Conservation (phyloP, 2,888 invertebrate genomes). For the Dicyrtomina minuta region DNA sequence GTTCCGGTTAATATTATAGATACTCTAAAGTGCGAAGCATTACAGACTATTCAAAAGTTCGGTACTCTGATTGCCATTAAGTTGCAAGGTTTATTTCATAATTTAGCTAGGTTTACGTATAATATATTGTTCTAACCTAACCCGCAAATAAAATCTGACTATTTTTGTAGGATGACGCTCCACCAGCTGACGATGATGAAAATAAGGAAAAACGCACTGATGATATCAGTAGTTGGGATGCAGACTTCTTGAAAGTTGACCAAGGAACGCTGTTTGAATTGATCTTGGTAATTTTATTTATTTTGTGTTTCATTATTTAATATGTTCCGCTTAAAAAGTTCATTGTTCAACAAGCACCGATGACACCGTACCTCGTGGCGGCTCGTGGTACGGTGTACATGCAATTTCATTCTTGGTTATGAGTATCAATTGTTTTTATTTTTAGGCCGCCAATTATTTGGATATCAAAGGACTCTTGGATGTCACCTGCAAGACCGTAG, state of each 20-base stretch:
- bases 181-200: slow-evolving; percentile 94
- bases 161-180: slow-evolving; percentile 75
- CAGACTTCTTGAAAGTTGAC: slow-evolving; percentile 97
- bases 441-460: slow-evolving; percentile 85
- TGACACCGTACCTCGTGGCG: not conserved
- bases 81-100: too few relatives aligned
- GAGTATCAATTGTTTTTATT: not conserved
- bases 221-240: slow-evolving; percentile 98
- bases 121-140: too few relatives aligned
- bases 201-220: slow-evolving; percentile 98
- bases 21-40: too few relatives aligned
- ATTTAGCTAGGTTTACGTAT: too few relatives aligned
- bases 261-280: slow-evolving; percentile 95
- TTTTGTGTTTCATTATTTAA: too few relatives aligned
- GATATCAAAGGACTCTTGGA: slow-evolving; percentile 94
- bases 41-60: too few relatives aligned
- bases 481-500: slow-evolving; percentile 97
- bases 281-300: slow-evolving; percentile 65
- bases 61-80: too few relatives aligned
- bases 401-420: not conserved
- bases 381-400: too few relatives aligned
- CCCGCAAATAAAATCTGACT: too few relatives aligned
- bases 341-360: too few relatives aligned
- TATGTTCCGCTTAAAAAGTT: not conserved
- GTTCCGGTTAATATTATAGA: too few relatives aligned